Conservation (phyloP, 1,140 invertebrate genomes). For the Philotrypesis tridentata region DNA sequence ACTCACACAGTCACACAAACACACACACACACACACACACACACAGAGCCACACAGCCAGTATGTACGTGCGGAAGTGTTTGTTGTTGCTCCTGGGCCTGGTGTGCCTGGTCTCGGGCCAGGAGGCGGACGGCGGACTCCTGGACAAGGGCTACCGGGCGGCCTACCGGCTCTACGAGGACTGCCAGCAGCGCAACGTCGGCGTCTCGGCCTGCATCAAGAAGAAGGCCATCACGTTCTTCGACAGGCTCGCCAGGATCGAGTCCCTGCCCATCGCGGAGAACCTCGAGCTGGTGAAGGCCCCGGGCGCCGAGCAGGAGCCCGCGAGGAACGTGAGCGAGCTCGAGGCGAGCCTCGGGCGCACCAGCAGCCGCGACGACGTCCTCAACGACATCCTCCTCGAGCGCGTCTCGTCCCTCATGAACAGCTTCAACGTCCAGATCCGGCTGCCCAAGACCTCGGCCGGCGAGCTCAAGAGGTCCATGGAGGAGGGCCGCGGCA, state of each 20-base stretch:
- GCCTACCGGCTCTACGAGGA: slow-evolving; percentile 70
- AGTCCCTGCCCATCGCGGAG: slow-evolving; percentile 79
- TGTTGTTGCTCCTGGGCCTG: slow-evolving; percentile 57
- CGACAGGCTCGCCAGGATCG: slow-evolving; percentile 81
- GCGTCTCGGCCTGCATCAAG: slow-evolving; percentile 83
- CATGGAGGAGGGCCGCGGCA: slow-evolving; percentile 84
- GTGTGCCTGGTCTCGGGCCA: slow-evolving; percentile 29
- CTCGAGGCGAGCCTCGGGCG: slow-evolving; percentile 79
- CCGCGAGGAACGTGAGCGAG: slow-evolving; percentile 76
- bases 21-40: background rate
- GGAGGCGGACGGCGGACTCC: slow-evolving; percentile 59
- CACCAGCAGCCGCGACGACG: slow-evolving; percentile 76
- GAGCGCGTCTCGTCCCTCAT: slow-evolving; percentile 82
- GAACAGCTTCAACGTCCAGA: slow-evolving; percentile 83
- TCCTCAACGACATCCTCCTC: slow-evolving; percentile 80
- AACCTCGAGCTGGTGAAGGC: slow-evolving; percentile 78
- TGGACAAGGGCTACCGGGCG: slow-evolving; percentile 68
- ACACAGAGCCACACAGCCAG: background rate
- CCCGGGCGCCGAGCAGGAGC: slow-evolving; percentile 52
- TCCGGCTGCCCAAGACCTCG: slow-evolving; percentile 82
- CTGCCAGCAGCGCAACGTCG: slow-evolving; percentile 69
- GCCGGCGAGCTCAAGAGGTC: slow-evolving; percentile 80
- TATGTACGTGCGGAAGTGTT: slow-evolving; percentile 62
- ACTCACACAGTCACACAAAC: background rate
- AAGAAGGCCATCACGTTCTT: slow-evolving; percentile 86